phyloP scores from a whole-genome alignment of 2,888 invertebrate genomes.

The Mythimna ferrago region DNA sequence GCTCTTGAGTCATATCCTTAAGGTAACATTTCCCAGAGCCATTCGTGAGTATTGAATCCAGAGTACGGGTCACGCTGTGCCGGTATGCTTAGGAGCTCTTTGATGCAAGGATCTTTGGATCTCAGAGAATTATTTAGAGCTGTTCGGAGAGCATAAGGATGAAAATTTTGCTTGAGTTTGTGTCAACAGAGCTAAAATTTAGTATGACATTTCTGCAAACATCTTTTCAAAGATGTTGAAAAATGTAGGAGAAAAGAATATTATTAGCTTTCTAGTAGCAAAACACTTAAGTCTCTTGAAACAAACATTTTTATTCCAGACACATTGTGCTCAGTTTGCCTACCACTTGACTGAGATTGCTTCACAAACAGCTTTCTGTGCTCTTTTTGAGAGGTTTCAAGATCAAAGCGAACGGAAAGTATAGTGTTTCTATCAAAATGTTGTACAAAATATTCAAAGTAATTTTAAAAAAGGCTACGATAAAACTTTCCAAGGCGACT shows the following conservation, averaged over 20 bases:
- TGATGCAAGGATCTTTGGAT: constrained; percentile 35
- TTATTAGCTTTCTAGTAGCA: neutral
- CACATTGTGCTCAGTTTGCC: constrained; percentile 23
- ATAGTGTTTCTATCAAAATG: neutral
- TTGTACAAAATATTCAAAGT: neutral
- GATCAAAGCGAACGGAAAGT: constrained; percentile 10
- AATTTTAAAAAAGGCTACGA: neutral
- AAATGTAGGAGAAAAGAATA: neutral
- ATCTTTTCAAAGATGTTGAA: neutral
- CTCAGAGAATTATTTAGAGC: constrained; percentile 43
- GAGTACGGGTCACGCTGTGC: constrained; percentile 29
- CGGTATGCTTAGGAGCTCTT: constrained; percentile 26
- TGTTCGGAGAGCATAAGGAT: constrained; percentile 6
- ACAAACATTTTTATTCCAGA: constrained; percentile 33
- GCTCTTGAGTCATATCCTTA: constrained; percentile 18
- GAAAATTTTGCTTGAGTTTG: neutral
- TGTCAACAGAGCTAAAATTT: constrained; percentile 1
- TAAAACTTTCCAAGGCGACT: neutral
- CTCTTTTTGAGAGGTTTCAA: constrained; percentile 13
- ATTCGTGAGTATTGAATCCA: constrained; percentile 34
- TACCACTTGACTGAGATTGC: constrained; percentile 21
- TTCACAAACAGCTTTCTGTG: constrained; percentile 23
- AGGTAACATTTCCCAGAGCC: constrained; percentile 24
- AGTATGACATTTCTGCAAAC: neutral
- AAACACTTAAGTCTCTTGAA: constrained; percentile 3